Evolutionary conservation across 2,888 invertebrate genomes (phyloP), one percentile per base, ranked within the genome.

Genomic region (Druceiella hillmani): DNA sequence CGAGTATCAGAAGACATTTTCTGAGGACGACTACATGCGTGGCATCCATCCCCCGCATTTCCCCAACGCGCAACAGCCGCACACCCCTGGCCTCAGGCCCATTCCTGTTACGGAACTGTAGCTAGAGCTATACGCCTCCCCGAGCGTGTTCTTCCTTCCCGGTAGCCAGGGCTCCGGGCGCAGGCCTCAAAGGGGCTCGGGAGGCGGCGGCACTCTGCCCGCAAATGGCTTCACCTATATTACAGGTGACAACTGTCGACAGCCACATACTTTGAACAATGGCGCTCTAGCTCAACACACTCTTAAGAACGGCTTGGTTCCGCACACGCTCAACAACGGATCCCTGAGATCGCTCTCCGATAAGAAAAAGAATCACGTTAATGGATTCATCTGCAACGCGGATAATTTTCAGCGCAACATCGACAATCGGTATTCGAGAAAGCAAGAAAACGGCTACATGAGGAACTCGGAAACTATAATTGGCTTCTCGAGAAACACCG

Each of bases 91-190:
- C 73, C 69, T 60, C 56, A 62, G 64, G 57, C 85, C 87, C 12
- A 85, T 89, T 57, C 90, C 90, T 51, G 88, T 89, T 55, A 90
- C 90, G 75, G 90, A 89, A 64, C 88, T 90, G 86, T 90, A 89
- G 88, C 89, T 89, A 88, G 88, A 89, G 78, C 85, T 87, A 72
- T 87, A 87, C 86, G 87, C 88, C 80, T 87, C 87, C 74, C 83
- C 78, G 74, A 81, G 75, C 80, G 83, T 76, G 67, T 84, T 74
- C 75, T 84, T 81, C 78, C 74, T 84, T 74, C 79, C 81, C 54
- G 76, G 75, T 57, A 75, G 73, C 55, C 47, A 50, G 55, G 65
- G 66, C 57, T 60, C 67, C 52, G 59, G 62, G 55, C 67, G 72
- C 52, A 66, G 64, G 62, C 64, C 64, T 64, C 68, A 64, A 50